A percentile compares a stretch with the other conserved stretches of the same genome.
phyloP scores from a whole-genome alignment of 2,113 vertebrate species.

The Eptesicus fuscus region DNA sequence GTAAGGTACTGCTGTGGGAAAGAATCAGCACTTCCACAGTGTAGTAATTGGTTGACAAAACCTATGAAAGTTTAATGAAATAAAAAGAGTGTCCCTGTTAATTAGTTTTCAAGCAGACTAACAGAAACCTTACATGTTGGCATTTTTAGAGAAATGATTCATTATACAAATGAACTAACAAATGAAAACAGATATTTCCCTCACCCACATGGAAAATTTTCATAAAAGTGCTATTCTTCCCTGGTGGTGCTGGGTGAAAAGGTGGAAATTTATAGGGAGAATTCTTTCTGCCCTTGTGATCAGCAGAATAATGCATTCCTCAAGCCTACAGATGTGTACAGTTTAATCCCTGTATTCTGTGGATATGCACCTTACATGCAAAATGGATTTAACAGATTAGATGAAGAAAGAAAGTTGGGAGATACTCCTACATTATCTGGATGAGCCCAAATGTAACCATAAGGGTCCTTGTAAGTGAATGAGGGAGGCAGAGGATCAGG shows the following conservation, averaged over 20 bases:
- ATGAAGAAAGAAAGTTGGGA: not conserved
- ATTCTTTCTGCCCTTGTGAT: not conserved
- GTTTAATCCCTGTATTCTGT: not conserved
- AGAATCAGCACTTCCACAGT: slow-evolving; percentile 57
- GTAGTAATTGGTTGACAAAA: slow-evolving; percentile 70
- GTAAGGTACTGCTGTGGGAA: slow-evolving; percentile 44
- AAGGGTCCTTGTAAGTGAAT: not conserved
- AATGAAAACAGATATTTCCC: slow-evolving; percentile 49
- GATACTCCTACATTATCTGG: not conserved
- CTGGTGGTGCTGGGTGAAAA: not conserved
- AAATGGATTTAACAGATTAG: not conserved
- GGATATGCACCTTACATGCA: not conserved
- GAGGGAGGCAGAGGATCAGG: not conserved
- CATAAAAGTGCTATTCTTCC: slow-evolving; percentile 40
- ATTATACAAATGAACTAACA: slow-evolving; percentile 71
- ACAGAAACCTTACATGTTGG: slow-evolving; percentile 58
- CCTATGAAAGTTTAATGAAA: slow-evolving; percentile 76
- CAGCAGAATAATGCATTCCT: not conserved
- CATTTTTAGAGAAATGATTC: slow-evolving; percentile 72
- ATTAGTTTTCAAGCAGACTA: slow-evolving; percentile 74
- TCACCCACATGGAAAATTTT: slow-evolving; percentile 50
- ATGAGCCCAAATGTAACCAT: not conserved
- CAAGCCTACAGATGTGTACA: not conserved
- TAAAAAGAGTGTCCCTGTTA: slow-evolving; percentile 71
- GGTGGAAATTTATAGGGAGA: not conserved